These are phyloP conservation scores for Maccullochella peelii DNA, from an alignment of 2,113 vertebrate genomes.

Conservation along the genomic window DNA sequence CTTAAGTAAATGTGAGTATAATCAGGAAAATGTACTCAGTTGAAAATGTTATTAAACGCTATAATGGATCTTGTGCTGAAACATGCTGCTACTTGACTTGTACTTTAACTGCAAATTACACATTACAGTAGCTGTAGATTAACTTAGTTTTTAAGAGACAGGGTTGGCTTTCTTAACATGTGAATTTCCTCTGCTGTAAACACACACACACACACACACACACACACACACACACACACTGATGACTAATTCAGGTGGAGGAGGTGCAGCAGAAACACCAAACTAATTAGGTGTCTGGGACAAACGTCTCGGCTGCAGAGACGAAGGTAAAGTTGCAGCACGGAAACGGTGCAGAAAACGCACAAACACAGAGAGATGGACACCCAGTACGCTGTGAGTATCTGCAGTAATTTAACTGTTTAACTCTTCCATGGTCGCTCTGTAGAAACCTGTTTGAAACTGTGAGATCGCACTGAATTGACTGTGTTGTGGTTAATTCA, in stretches of 20 bases:
- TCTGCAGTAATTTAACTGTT: background rate
- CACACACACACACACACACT: conserved; percentile 36
- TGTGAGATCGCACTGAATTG: background rate
- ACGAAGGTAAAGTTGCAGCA: conserved; percentile 51
- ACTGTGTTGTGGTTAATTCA: accelerated
- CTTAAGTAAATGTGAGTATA: too few species aligned
- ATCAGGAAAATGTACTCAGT: too few species aligned
- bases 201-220: conserved; percentile 17
- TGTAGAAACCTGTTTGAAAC: too few species aligned
- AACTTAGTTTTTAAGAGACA: background rate
- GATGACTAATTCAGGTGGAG: conserved; percentile 78
- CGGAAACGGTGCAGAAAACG: conserved; percentile 3
- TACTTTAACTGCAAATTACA: too few species aligned
- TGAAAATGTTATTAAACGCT: too few species aligned
- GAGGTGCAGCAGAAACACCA: conserved; percentile 57
- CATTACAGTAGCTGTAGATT: background rate
- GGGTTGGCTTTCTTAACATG: background rate
- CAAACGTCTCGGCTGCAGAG: conserved; percentile 43
- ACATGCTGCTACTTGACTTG: too few species aligned
- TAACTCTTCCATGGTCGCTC: background rate
- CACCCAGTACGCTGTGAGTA: conserved; percentile 44
- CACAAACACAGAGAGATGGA: conserved; percentile 37
- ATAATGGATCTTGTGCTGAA: too few species aligned
- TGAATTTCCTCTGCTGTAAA: conserved; percentile 11
- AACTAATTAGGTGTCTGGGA: conserved; percentile 60